Percentiles rank a stretch among this genome's conserved stretches.
Conservation (phyloP, 2,797 vertebrate species). For the Apogon talboti region DNA sequence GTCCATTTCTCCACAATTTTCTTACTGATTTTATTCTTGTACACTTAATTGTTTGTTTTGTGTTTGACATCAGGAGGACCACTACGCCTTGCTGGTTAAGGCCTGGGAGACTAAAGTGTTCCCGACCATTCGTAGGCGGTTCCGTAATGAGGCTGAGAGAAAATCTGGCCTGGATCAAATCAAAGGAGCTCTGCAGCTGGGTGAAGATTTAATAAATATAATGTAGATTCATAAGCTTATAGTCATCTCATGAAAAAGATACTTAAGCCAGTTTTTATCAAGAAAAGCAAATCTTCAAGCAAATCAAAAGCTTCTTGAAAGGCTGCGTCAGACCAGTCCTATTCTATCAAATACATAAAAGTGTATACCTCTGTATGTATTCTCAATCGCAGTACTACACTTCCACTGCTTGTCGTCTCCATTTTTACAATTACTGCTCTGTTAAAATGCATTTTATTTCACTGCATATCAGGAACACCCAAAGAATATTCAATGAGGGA, state of each 20-base stretch:
- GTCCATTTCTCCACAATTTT: background rate
- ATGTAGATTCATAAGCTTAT: background rate
- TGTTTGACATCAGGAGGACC: conserved; percentile 89
- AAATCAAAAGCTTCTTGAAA: too few species aligned
- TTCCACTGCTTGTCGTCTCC: background rate
- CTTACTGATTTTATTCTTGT: background rate
- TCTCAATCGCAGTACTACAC: background rate
- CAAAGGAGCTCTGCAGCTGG: conserved; percentile 96
- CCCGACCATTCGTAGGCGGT: conserved; percentile 96
- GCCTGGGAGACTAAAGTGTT: conserved; percentile 99
- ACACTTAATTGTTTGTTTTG: conserved; percentile 7
- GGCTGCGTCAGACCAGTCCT: background rate
- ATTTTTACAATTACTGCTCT: background rate
- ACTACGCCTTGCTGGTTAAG: conserved; percentile 96
- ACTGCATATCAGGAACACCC: background rate
- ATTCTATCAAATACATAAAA: background rate
- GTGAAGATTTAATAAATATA: conserved; percentile 72
- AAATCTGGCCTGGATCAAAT: conserved; percentile 98
- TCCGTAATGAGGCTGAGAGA: conserved; percentile 97
- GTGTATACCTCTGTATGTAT: background rate
- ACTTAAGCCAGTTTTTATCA: too few species aligned
- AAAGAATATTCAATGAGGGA: background rate
- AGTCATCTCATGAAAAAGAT: too few species aligned
- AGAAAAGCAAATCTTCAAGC: too few species aligned
- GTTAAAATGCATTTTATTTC: background rate